phyloP scores from a whole-genome alignment of 2,888 invertebrate species.

The Zygogramma bicolorata region DNA sequence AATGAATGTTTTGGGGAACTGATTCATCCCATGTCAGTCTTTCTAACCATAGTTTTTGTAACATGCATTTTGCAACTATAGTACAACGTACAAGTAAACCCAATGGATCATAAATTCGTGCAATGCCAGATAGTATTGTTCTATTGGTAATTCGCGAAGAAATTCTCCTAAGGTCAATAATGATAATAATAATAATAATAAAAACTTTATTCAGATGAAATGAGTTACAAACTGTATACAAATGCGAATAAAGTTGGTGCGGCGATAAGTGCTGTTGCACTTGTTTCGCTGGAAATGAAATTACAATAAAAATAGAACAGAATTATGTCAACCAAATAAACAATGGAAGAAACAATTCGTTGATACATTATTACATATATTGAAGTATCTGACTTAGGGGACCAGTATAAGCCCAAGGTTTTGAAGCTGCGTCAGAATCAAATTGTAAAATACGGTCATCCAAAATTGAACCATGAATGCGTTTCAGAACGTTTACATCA shows the following conservation, averaged over 20 bases:
- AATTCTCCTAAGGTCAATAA: not conserved
- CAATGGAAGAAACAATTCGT: too few species aligned
- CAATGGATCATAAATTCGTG: constrained; percentile 19
- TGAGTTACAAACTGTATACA: too few species aligned
- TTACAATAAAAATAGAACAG: too few species aligned
- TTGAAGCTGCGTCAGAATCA: not conserved
- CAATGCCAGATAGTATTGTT: constrained; percentile 15
- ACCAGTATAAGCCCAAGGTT: constrained; percentile 26
- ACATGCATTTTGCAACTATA: constrained; percentile 5
- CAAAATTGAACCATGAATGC: not conserved
- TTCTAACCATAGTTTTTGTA: constrained; percentile 15
- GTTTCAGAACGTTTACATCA: not conserved
- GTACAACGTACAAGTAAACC: constrained; percentile 18
- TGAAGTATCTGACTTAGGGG: constrained; percentile 15
- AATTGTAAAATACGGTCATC: too few species aligned
- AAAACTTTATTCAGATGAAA: too few species aligned
- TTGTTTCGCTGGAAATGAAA: too few species aligned
- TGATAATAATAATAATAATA: too few species aligned
- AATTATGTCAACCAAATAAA: too few species aligned
- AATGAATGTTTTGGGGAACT: not conserved
- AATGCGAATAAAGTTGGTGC: too few species aligned
- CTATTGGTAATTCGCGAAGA: not conserved
- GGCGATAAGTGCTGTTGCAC: too few species aligned
- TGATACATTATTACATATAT: too few species aligned
- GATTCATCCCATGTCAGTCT: constrained; percentile 11